These are phyloP conservation scores for Setophaga coronata DNA, from an alignment of 2,113 vertebrate genomes.

Conservation along the genomic window DNA sequence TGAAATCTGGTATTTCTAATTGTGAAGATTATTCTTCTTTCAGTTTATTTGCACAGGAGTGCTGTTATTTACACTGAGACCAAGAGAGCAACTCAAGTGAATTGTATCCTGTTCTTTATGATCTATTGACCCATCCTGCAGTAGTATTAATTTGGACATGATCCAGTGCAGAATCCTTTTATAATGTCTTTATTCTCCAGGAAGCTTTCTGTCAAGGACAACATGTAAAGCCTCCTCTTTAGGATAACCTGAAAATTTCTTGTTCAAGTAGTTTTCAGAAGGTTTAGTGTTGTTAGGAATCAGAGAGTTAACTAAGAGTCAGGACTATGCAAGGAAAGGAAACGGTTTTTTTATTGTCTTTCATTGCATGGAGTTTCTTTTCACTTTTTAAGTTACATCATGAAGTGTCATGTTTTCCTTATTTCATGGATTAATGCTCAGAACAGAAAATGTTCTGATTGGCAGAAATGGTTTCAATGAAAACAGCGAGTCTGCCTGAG, in stretches of 20 bases:
- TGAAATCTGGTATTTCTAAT: neutral
- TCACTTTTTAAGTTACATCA: neutral
- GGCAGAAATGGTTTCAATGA: neutral
- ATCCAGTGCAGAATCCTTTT: neutral
- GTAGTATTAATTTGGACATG: neutral
- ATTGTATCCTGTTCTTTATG: neutral
- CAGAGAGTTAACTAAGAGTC: neutral
- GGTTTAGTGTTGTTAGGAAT: neutral
- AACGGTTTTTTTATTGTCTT: neutral
- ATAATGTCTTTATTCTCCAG: neutral
- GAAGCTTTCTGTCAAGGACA: neutral
- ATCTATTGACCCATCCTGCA: neutral
- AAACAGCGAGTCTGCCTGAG: neutral
- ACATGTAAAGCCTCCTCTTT: neutral
- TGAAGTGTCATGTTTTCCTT: neutral
- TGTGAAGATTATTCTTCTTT: neutral
- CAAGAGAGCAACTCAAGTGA: neutral
- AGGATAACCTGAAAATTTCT: neutral
- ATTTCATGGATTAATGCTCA: neutral
- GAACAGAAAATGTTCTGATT: neutral
- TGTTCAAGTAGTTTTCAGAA: neutral
- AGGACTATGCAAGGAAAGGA: neutral
- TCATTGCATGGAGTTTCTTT: neutral
- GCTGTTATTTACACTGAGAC: neutral
- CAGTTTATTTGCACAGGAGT: neutral